Evolutionary conservation across 2,888 invertebrate species (phyloP).

Genomic region (Tipula vernalis): DNA sequence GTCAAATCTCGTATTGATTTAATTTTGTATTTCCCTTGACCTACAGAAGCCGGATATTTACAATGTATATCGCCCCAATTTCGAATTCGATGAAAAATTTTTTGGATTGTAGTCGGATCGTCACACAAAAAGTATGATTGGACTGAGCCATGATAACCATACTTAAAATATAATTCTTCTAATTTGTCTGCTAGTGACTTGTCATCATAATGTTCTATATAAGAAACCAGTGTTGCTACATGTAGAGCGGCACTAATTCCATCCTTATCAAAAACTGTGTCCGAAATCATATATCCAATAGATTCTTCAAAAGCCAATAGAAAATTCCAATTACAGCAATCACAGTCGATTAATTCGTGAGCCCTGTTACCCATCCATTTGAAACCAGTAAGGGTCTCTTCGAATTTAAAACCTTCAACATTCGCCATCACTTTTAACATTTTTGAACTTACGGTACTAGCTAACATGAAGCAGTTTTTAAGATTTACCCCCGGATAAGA

Average conservation of each 20-base stretch:
- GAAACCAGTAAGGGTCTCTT: conserved; percentile 94
- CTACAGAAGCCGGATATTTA: conserved; percentile 55
- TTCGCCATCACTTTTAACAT: conserved; percentile 72
- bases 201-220: conserved; percentile 46
- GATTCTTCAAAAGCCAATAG: conserved; percentile 97
- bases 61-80: conserved; percentile 51
- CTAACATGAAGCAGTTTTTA: conserved; percentile 65
- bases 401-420: conserved; percentile 60
- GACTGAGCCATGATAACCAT: conserved; percentile 77
- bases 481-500: conserved; percentile 36
- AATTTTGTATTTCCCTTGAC: conserved; percentile 44
- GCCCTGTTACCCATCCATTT: conserved; percentile 98
- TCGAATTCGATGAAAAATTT: conserved; percentile 71
- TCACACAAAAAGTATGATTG: conserved; percentile 87
- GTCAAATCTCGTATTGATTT: conserved; percentile 75
- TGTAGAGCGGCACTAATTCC: conserved; percentile 86
- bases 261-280: conserved; percentile 85
- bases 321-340: conserved; percentile 52
- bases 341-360: conserved; percentile 46
- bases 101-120: conserved; percentile 51
- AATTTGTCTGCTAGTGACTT: conserved; percentile 50
- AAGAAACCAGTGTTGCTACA: conserved; percentile 60
- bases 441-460: conserved; percentile 95
- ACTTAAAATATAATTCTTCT: conserved; percentile 63
- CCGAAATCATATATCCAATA: conserved; percentile 92